Percentiles rank a stretch among this genome's conserved stretches.
Conservation (phyloP, 2,113 vertebrate species). For the Micronycteris hirsuta region DNA sequence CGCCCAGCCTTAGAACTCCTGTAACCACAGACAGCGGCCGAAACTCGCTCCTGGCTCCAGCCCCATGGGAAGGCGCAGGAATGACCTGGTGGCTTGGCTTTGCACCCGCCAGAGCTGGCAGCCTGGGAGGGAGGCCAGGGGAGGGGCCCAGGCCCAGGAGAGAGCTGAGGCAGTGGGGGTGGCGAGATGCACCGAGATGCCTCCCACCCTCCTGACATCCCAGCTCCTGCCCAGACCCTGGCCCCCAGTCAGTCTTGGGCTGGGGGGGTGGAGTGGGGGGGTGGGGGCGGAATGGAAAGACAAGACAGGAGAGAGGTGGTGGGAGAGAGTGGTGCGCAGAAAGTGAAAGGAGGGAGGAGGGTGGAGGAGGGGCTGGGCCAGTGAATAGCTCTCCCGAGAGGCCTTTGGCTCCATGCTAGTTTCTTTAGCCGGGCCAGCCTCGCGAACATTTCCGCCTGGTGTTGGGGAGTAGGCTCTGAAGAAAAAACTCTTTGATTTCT, state of each 20-base stretch:
- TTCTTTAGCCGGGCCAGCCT: neutral
- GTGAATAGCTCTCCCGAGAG: neutral
- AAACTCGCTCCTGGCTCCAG: neutral
- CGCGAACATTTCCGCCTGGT: neutral
- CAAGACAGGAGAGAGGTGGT: neutral
- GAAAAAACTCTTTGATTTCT: conserved; percentile 26
- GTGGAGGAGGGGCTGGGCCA: neutral
- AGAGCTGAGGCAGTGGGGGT: neutral
- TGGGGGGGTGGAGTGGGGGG: too few relatives aligned
- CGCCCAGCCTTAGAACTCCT: neutral
- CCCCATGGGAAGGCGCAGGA: neutral
- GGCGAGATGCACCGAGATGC: neutral
- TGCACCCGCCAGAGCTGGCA: neutral
- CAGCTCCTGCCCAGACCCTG: neutral
- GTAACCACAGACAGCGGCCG: neutral
- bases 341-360: neutral
- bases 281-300: neutral
- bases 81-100: neutral
- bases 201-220: neutral
- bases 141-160: neutral
- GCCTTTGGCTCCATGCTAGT: neutral
- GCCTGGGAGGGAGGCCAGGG: neutral
- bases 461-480: neutral
- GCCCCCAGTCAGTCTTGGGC: neutral
- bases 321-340: neutral